phyloP scores from a whole-genome alignment of 1,140 invertebrate genomes.

The Ridgeia piscesae region DNA sequence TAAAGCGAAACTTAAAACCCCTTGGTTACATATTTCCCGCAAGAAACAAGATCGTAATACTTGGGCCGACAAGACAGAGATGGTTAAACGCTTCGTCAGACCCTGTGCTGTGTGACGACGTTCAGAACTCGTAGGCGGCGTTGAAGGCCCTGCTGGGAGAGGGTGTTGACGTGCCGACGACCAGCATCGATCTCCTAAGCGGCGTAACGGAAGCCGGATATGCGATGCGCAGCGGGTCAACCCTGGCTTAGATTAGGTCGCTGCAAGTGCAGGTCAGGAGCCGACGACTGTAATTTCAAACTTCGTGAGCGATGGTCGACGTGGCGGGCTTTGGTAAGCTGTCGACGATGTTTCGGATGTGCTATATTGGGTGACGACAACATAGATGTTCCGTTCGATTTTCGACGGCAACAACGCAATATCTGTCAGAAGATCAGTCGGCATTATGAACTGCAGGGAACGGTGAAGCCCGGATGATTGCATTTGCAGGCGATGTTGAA shows the following conservation, averaged over 20 bases:
- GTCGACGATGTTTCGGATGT: neutral
- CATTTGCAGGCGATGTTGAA: neutral
- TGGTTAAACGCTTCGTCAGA: neutral
- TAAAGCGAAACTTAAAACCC: neutral
- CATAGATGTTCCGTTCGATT: neutral
- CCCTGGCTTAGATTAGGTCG: neutral
- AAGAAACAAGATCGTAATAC: neutral
- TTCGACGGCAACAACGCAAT: neutral
- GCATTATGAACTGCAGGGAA: neutral
- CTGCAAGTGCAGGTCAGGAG: neutral
- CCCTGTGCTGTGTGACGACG: neutral
- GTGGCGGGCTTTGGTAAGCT: neutral
- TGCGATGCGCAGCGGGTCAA: neutral
- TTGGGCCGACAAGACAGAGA: neutral
- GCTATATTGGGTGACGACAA: neutral
- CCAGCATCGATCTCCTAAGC: neutral
- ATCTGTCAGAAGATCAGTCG: neutral
- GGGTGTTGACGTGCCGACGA: neutral
- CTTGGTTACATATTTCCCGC: neutral
- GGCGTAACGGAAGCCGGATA: neutral
- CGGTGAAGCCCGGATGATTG: no score
- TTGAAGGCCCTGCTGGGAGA: neutral
- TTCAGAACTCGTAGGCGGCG: neutral
- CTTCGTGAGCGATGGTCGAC: neutral
- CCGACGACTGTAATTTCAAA: neutral